phyloP scores from a whole-genome alignment of 2,888 invertebrate species.

The Lithophane semibrunnea region DNA sequence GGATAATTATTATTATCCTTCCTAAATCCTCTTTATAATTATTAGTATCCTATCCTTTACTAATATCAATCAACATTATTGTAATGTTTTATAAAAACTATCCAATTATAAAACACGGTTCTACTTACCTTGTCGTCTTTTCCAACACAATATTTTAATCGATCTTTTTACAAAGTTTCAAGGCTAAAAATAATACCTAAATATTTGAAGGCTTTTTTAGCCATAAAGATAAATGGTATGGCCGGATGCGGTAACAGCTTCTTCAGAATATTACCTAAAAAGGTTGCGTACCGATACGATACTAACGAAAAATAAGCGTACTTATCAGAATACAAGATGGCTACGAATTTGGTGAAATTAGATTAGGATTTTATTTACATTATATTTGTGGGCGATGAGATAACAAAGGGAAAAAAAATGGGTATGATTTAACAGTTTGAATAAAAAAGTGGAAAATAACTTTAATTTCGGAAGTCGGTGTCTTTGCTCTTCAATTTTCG shows the following conservation, averaged over 20 bases:
- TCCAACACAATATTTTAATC: not conserved
- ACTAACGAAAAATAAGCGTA: slow-evolving; percentile 25
- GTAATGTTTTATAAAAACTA: not conserved
- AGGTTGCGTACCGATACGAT: slow-evolving; percentile 28
- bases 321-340: not conserved
- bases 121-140: not conserved
- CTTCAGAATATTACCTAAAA: slow-evolving; percentile 27
- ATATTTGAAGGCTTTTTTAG: slow-evolving; percentile 29
- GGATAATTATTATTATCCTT: too few relatives aligned
- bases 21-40: too few relatives aligned
- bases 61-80: too few relatives aligned
- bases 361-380: not conserved
- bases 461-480: too few relatives aligned
- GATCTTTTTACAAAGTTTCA: not conserved
- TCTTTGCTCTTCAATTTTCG: too few relatives aligned
- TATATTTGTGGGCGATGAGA: not conserved
- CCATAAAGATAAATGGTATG: slow-evolving; percentile 45
- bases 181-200: slow-evolving; percentile 14
- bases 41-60: too few relatives aligned
- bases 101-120: not conserved
- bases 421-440: not conserved
- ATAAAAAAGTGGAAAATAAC: too few relatives aligned
- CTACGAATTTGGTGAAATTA: not conserved
- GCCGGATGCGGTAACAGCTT: slow-evolving; percentile 41
- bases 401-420: too few relatives aligned